Percentiles rank a stretch among this genome's conserved stretches.
Conservation (phyloP, 2,888 invertebrate species). For the Lithophane leautieri region DNA sequence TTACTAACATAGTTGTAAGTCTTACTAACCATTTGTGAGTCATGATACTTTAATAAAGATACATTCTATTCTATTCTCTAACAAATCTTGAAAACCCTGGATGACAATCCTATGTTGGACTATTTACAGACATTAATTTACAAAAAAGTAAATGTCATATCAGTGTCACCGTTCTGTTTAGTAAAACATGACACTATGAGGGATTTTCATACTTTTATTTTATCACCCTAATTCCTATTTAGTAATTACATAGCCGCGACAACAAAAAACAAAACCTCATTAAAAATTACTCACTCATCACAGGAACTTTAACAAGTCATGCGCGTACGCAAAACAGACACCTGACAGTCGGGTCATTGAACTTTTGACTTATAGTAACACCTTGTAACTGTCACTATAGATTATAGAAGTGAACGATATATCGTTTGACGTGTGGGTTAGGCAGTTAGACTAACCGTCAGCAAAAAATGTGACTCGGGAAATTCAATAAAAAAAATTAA, state of each 20-base stretch:
- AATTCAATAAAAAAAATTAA: neutral
- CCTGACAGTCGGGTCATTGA: constrained; percentile 32
- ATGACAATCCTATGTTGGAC: neutral
- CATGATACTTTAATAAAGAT: too few species aligned
- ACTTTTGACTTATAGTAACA: constrained; percentile 35
- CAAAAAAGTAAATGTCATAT: neutral
- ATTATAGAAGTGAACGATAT: constrained; percentile 1
- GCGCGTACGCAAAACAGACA: constrained; percentile 26
- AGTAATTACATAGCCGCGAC: neutral
- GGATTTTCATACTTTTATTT: neutral
- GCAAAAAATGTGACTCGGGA: neutral
- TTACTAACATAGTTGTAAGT: too few species aligned
- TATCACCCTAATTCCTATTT: neutral
- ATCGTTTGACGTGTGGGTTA: constrained; percentile 8
- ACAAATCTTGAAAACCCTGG: neutral
- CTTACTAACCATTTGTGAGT: too few species aligned
- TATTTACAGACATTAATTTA: neutral
- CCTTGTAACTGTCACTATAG: constrained; percentile 41
- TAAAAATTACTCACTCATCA: constrained; percentile 6
- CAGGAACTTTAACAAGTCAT: constrained; percentile 1
- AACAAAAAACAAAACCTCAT: neutral
- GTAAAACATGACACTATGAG: neutral
- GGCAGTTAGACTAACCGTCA: neutral
- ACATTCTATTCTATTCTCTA: too few species aligned
- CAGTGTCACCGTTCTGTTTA: neutral